Base-by-base conservation (phyloP, 2,888 invertebrate genomes). In the Oscheius sp. region DNA sequence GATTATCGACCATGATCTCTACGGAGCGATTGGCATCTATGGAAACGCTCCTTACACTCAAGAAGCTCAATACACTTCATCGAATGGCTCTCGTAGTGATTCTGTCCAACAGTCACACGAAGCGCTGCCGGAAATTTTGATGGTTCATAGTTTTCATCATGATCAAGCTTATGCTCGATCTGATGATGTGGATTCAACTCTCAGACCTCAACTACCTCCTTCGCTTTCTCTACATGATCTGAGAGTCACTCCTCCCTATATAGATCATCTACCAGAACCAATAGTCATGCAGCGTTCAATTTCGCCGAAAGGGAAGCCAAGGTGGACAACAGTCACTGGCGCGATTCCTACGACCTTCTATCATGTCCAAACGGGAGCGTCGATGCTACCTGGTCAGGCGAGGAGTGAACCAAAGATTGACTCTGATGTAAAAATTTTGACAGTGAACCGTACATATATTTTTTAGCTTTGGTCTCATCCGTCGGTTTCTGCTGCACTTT, bases 91-190 rank as follows among this genome's bases (percentile, higher is more conserved):
- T 2, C 26, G 68, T n/a, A 56, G 63, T n/a, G 56, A 68, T 33
- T 68, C 68, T 14, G 64, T 68, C 12, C 67, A 67, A 33, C 67
- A 67, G 28, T 67, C 67, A 2, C 33, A 64, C n/a, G 68, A 68
- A 49, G 57, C 51, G 9, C 17, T 67, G 12, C 67, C 67, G 26
- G 67, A 70, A 70, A 50, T 50, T 56, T 59, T 71, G 64, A 12
- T 69, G 63, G n/a, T 59, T 68, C 54, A 70, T 66, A 56, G 63
- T 17, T 63, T 26, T 30, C 47, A 64, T 22, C 67, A 61, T 20
- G 56, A 68, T 26, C 17, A 36, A 24, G 33, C 12, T 22, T 33
- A 41, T 32, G 47, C 47, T 32, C 20, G 50, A 44, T 65, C 57
- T 1, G 64, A 57, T 28, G 69, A 68, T 28, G 57, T 47, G 2